Evolutionary conservation across 2,797 vertebrate genomes (phyloP), one percentile per base, ranked within the genome.

Genomic region (Enteromius fasciolatus): DNA sequence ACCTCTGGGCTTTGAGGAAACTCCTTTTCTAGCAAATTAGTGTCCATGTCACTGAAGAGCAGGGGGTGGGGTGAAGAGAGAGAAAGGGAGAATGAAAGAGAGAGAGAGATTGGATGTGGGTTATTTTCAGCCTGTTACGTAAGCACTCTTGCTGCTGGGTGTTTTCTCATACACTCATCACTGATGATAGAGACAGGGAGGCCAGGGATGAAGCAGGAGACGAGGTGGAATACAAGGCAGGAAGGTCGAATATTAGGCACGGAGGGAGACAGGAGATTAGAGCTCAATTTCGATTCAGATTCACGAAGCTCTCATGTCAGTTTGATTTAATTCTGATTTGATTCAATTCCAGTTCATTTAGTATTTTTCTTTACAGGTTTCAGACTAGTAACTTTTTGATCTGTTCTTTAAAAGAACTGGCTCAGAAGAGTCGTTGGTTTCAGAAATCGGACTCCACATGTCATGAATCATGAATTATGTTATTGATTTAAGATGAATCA

Each of bases 21-120:
- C 76, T 88, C 82, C 83, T 70, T 84, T 67, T 84, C 82, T 64
- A 72, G 15, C 83, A 81, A 66, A 84, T 88, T 85, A 87, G 59
- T 74, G 84, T 80, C 54, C 76, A 20, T 70, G 74, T 85, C 82
- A 81, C 10, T 48, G 82, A 59, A 77, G 41, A 67, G 64, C 63
- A 61, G 69, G 28, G 41, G 36, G 39, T 70, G 75, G 54, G 28
- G 54, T 12, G n/a, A 57, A 63, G 44, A 52, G 5, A 75, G 28
- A n/a, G 68, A 39, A 63, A 63, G 25, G 25, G 59, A 63, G 61
- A 33, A 28, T 18, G 72, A 73, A 44, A 59, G 73, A 75, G 74
- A n/a, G 77, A 77, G 67, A 23, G 75, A 63, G 64, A 61, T 46
- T 77, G 76, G 74, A 72, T 70, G 54, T 64, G 75, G 63, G 72